These are phyloP conservation scores for Micrasema minimum DNA, from an alignment of 1,140 invertebrate species.

Conservation along the genomic window DNA sequence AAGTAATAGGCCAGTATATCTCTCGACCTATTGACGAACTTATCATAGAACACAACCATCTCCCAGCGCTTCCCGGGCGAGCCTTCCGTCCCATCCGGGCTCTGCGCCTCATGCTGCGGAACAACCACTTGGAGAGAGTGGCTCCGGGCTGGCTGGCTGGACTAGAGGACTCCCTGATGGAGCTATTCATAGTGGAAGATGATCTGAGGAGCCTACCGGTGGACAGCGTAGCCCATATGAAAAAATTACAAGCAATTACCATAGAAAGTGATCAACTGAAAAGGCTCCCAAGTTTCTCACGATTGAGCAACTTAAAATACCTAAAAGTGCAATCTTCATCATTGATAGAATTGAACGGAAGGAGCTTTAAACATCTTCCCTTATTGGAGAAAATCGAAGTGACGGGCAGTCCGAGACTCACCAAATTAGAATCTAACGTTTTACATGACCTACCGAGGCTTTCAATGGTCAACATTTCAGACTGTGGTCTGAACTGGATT, in stretches of 20 bases:
- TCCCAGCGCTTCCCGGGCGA: conserved; percentile 82
- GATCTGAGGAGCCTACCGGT: conserved; percentile 80
- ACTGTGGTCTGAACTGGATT: conserved; percentile 82
- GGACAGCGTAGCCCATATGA: conserved; percentile 79
- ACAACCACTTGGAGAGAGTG: conserved; percentile 84
- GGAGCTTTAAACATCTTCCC: conserved; percentile 78
- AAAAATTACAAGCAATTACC: conserved; percentile 83
- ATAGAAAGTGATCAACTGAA: conserved; percentile 80
- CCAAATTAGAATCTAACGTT: conserved; percentile 75
- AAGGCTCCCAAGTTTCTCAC: conserved; percentile 75
- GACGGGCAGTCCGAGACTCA: conserved; percentile 73
- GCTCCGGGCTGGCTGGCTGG: conserved; percentile 83
- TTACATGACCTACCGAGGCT: conserved; percentile 80
- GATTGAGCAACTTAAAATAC: conserved; percentile 73
- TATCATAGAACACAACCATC: conserved; percentile 86
- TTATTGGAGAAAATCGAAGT: conserved; percentile 81
- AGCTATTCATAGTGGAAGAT: conserved; percentile 86
- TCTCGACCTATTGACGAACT: conserved; percentile 82
- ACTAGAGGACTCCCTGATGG: conserved; percentile 79
- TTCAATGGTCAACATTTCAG: conserved; percentile 78
- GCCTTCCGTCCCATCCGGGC: conserved; percentile 80
- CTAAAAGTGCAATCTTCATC: conserved; percentile 77
- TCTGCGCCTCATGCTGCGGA: conserved; percentile 81
- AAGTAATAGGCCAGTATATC: conserved; percentile 75
- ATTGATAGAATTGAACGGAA: conserved; percentile 75